Percentiles rank a stretch among this genome's conserved stretches.
These are phyloP conservation scores for Morus bassanus DNA, from an alignment of 2,797 vertebrate genomes.

Conservation along the genomic window DNA sequence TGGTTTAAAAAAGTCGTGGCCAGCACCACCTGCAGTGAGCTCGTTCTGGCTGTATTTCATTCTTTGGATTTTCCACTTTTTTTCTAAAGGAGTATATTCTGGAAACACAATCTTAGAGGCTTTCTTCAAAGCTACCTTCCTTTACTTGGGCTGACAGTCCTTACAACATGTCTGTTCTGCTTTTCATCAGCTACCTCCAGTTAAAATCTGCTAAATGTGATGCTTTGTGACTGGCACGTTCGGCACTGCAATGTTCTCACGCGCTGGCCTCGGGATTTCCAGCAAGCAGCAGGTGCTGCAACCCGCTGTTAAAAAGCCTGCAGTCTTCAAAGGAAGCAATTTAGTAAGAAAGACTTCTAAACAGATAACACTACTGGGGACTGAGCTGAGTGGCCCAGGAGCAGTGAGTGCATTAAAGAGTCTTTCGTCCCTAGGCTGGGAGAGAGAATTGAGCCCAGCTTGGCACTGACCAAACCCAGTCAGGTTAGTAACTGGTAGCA, in stretches of 20 bases:
- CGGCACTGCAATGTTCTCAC: not conserved
- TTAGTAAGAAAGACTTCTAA: not conserved
- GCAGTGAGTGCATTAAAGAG: not conserved
- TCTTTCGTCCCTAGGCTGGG: not conserved
- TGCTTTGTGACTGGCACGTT: not conserved
- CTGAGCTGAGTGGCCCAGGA: not conserved
- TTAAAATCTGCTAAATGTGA: not conserved
- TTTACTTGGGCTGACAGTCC: not conserved
- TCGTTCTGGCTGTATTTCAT: not conserved
- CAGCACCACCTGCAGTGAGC: not conserved
- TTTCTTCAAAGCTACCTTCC: not conserved
- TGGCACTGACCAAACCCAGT: not conserved
- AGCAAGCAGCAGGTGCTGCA: slow-evolving; percentile 35
- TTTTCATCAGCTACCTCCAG: not conserved
- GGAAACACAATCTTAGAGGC: not conserved
- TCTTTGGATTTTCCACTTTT: not conserved
- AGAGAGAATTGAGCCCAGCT: not conserved
- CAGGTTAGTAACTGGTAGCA: not conserved
- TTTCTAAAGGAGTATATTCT: not conserved
- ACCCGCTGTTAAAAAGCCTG: not conserved
- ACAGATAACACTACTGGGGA: not conserved
- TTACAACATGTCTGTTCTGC: not conserved
- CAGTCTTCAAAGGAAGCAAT: slow-evolving; percentile 15
- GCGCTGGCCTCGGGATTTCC: not conserved
- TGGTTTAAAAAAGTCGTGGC: not conserved